These are phyloP conservation scores for Harpagoxenus sublaevis DNA, from an alignment of 2,888 invertebrate species.

Conservation along the genomic window DNA sequence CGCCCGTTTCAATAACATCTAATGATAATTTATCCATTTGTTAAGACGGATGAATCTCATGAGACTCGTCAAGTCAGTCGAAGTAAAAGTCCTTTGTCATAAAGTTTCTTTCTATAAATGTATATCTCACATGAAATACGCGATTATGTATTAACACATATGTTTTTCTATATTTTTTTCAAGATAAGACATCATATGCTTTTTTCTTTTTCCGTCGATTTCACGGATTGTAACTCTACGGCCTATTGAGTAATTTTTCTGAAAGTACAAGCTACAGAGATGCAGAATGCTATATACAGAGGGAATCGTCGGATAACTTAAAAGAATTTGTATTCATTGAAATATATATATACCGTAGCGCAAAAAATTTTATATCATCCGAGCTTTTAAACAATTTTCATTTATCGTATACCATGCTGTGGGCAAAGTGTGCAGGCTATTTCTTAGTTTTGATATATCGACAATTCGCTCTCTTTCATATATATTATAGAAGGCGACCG, in stretches of 20 bases:
- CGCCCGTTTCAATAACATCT: slow-evolving; percentile 36
- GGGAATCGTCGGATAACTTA: neutral
- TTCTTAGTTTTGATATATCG: slow-evolving; percentile 11
- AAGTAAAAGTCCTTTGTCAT: slow-evolving; percentile 9
- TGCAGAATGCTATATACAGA: no score
- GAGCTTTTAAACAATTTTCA: neutral
- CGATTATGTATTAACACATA: neutral
- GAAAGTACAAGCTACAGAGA: neutral
- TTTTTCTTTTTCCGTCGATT: neutral
- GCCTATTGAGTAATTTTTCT: neutral
- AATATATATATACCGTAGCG: neutral
- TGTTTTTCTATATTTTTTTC: neutral
- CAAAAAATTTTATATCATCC: neutral
- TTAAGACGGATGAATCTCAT: slow-evolving; percentile 9
- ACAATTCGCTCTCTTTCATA: slow-evolving; percentile 5
- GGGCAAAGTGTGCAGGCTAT: neutral
- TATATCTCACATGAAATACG: neutral
- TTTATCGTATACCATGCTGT: no score
- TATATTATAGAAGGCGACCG: neutral
- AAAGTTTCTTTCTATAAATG: neutral
- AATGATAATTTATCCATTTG: slow-evolving; percentile 33
- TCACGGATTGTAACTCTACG: neutral
- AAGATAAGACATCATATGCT: neutral
- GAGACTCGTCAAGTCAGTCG: slow-evolving; percentile 15
- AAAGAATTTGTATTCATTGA: neutral